A percentile compares a stretch with the other conserved stretches of the same genome.
Evolutionary conservation across 2,888 invertebrate species (phyloP).

Genomic region (Ophion costatus): DNA sequence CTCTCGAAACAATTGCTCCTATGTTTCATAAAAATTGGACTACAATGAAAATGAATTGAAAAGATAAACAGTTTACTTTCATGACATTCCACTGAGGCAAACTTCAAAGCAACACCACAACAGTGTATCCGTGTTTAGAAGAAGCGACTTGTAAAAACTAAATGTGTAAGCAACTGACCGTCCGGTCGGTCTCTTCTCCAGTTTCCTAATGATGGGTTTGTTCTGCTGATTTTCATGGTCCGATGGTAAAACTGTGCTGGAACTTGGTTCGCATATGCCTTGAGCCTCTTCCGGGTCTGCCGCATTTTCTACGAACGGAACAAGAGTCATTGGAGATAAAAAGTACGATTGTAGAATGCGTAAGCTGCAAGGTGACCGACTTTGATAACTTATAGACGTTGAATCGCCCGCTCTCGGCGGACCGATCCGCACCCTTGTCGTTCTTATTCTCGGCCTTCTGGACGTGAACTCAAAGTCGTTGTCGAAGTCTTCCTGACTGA

Average conservation of each 20-base stretch:
- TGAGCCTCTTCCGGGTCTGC: conserved; percentile 76
- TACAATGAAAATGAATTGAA: too few relatives aligned
- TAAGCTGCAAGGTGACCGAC: conserved; percentile 60
- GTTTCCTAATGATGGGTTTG: conserved; percentile 77
- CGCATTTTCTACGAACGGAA: conserved; percentile 68
- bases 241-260: conserved; percentile 73
- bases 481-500: conserved; percentile 86
- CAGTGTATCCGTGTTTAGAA: not conserved
- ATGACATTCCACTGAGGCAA: not conserved
- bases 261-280: conserved; percentile 75
- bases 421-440: conserved; percentile 83
- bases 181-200: conserved; percentile 76
- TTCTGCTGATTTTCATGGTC: conserved; percentile 77
- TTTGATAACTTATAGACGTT: conserved; percentile 76
- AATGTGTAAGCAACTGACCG: conserved; percentile 68
- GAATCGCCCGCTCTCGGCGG: conserved; percentile 74
- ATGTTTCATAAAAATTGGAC: too few relatives aligned
- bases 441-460: conserved; percentile 85
- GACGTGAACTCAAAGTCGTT: conserved; percentile 85
- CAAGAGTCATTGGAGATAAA: not conserved
- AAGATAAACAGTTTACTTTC: too few relatives aligned
- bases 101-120: too few relatives aligned
- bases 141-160: not conserved
- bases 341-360: not conserved
- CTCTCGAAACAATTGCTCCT: too few relatives aligned